Evolutionary conservation across 1,140 invertebrate genomes (phyloP), one percentile per base, ranked within the genome.

Genomic region (Scylla paramamosain): DNA sequence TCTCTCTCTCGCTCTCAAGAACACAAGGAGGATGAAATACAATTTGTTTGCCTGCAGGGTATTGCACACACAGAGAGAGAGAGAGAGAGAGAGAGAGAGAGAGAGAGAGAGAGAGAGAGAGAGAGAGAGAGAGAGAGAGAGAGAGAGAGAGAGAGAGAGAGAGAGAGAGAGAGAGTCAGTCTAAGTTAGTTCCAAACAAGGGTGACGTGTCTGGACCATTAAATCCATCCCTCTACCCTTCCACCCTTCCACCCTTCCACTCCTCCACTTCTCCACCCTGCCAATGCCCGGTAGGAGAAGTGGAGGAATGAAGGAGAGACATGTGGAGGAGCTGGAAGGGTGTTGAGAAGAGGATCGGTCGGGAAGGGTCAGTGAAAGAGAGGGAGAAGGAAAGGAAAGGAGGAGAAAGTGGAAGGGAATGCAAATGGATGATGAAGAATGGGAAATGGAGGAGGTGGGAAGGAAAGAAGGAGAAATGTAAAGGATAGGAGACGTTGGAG

Each of bases 1-100:
- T 84, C 83, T 84, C 83, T 84, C 83, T 84, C 83, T 84, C 83
- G 7, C 83, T 84, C 7, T 86, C 83, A 83, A 83, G 77, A 83
- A 83, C 77, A 83, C 77, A n/a, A n/a, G 67, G 0, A 77, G 67
- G 67, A n/a, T 14, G n/a, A 77, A 77, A 77, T 20, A n/a, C n/a
- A 83, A 83, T 83, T 83, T n/a, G 25, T 29, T 83, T 29, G 77
- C 29, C 29, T 83, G 12, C 29, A 29, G 25, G 77, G 14, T 25
- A 83, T 25, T n/a, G 77, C 39, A 39, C 39, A 39, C 1, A 39
- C 1, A 39, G 39, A 39, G 39, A 39, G 39, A 39, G 39, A 39
- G 39, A 39, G 39, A 39, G 39, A 39, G 39, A 39, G 39, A 39
- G 39, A 39, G 39, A 39, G 39, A 39, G 39, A 39, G 39, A 39